Conservation (phyloP, 2,113 vertebrate genomes). For the Danionella cerebrum region DNA sequence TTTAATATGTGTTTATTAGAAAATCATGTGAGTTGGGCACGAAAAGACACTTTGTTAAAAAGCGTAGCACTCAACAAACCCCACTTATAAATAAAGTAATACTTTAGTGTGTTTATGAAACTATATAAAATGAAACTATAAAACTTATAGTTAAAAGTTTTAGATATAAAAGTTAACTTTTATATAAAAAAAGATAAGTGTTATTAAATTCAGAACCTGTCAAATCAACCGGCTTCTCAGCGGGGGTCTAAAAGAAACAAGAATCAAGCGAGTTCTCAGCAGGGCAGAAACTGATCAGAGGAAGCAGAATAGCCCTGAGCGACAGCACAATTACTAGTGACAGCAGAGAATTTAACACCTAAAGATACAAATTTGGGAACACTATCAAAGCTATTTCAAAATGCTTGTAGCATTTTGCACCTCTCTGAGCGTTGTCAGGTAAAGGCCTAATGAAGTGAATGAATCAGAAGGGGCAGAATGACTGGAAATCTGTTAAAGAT, state of each 20-base stretch:
- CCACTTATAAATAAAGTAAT: too few species aligned
- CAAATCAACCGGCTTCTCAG: not conserved
- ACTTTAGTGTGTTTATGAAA: too few species aligned
- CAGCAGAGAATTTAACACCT: not conserved
- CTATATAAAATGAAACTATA: too few species aligned
- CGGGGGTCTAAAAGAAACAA: not conserved
- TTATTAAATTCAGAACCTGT: not conserved
- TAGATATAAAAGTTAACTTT: not conserved
- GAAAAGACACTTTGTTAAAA: too few species aligned
- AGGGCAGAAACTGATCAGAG: conserved; percentile 20
- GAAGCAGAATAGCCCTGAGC: not conserved
- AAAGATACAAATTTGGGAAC: conserved; percentile 8
- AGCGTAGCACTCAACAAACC: too few species aligned
- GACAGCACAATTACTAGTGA: not conserved
- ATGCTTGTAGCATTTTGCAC: not conserved
- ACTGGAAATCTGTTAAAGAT: not conserved
- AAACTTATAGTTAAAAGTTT: not conserved
- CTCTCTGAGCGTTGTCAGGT: too few species aligned
- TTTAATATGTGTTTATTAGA: too few species aligned
- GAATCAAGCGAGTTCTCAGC: not conserved
- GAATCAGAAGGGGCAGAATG: conserved; percentile 1
- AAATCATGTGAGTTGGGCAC: too few species aligned
- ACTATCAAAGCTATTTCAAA: conserved; percentile 27
- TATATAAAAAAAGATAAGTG: not conserved
- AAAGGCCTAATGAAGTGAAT: not conserved